phyloP scores from a whole-genome alignment of 1,140 invertebrate species.

The Habropoda laboriosa region DNA sequence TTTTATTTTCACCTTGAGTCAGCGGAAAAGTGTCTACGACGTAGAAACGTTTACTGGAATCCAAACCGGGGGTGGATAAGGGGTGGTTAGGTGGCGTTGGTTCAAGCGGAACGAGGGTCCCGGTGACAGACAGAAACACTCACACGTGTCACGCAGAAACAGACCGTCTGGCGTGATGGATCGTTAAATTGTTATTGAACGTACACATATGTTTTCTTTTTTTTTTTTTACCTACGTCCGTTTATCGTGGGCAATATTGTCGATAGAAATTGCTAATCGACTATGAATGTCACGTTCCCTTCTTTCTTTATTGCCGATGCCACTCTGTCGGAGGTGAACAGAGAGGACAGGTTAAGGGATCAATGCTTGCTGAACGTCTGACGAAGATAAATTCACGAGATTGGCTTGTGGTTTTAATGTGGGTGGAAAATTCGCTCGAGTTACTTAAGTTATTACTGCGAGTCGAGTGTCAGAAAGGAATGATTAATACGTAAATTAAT shows the following conservation, averaged over 20 bases:
- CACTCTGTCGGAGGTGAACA: no score
- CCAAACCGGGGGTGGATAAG: no score
- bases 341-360: no score
- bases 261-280: background rate
- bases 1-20: background rate
- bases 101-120: slow-evolving; percentile 10
- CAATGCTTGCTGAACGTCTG: background rate
- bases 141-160: slow-evolving; percentile 7
- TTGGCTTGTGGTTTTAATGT: no score
- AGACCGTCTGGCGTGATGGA: background rate
- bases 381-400: background rate
- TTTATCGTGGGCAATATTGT: background rate
- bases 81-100: background rate
- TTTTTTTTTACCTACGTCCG: no score
- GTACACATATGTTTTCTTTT: no score
- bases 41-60: slow-evolving; percentile 7
- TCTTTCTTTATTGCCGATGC: no score
- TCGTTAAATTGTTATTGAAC: background rate
- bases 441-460: background rate
- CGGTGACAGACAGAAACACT: slow-evolving; percentile 8
- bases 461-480: no score
- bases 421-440: background rate
- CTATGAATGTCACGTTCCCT: background rate
- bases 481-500: no score
- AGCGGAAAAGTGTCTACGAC: slow-evolving; percentile 2